Evolutionary conservation across 2,797 vertebrate genomes (phyloP), one percentile per base, ranked within the genome.

Genomic region (Rhynchonycteris naso): DNA sequence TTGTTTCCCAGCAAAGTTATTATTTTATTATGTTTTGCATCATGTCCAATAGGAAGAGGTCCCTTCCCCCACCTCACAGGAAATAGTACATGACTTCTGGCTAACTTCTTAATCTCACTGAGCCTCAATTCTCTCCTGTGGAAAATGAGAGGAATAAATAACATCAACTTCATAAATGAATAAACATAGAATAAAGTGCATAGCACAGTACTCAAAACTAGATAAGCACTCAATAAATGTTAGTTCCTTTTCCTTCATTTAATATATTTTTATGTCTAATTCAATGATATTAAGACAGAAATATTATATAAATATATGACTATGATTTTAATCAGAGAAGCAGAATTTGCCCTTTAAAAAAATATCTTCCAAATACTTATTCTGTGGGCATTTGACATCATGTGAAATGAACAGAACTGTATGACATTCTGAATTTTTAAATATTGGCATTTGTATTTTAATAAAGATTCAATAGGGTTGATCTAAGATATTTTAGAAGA

Each of bases 361-460:
- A 80, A 43, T 33, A 66, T 52, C 11, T 90, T 75, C 61, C 69
- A 94, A 86, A 88, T 74, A n/a, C 26, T 69, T 65, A 33, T 22
- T 38, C 15, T 79, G 1, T 63, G 8, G 82, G 11, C 15, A 33
- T 91, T 93, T 91, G 59, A 58, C 0, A 59, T 30, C 5, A n/a
- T 80, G 66, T 38, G 9, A 81, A 95, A 90, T 76, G 10, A 65
- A 68, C 1, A 69, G 52, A 80, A 2, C 1, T 87, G 2, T 50
- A 33, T 82, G 54, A 5, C 58, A 89, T 69, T 95, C 94, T 90
- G 69, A 93, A 58, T 91, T 82, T 82, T 58, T 86, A 86, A 92
- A 72, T 88, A 33, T 1, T 7, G 88, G 2, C 87, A 26, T 52
- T 88, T 89, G 28, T 56, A 83, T 52, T 94, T 94, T 90, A 88